Evolutionary conservation across 2,888 invertebrate genomes (phyloP), one percentile per base, ranked within the genome.

Genomic region (Synanthedon andrenaeformis): DNA sequence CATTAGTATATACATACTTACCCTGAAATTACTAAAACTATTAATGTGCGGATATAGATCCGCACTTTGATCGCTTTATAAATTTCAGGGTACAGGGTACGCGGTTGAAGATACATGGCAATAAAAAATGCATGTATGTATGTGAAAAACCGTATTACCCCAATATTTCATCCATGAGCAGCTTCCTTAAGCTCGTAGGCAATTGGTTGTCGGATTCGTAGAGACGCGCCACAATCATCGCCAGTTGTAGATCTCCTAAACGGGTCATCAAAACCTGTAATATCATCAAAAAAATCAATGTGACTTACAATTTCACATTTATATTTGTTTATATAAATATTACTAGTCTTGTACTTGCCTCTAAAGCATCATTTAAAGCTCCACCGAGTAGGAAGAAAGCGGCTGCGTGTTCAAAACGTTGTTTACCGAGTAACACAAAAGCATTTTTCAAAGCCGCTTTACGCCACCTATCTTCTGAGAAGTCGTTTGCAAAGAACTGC

Each of bases 391-490:
- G 88, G 82, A 99, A 99, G 88, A 99, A 99, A 0, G 98, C 99
- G 0, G 98, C 99, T 0, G 99, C 99, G 72, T 99, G 98, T 57
- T 96, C 95, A 75, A 99, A 99, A 52, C 98, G 80, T 79, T 99
- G 99, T 71, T 96, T 96, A 3, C 99, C 96, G 45, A 99, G 90
- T 49, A 99, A 82, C 2, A 96, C 97, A 74, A 97, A 99, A 0
- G 99, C 99, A 78, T 99, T 99, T 84, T 99, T 99, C 58, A 99
- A 78, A 0, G 99, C 99, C 0, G 99, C 98, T 72, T 97, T 98
- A 17, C 98, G 91, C 98, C 99, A 99, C 53, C 98, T 90, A 66
- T 97, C 95, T 70, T 97, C 93, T 2, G 88, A 77, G 74, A 99
- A 99, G 72, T 99, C 97, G 73, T 99, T 97, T 19, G 94, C 85